Evolutionary conservation across 2,888 invertebrate genomes (phyloP).

Genomic region (Andrena trimmerana): DNA sequence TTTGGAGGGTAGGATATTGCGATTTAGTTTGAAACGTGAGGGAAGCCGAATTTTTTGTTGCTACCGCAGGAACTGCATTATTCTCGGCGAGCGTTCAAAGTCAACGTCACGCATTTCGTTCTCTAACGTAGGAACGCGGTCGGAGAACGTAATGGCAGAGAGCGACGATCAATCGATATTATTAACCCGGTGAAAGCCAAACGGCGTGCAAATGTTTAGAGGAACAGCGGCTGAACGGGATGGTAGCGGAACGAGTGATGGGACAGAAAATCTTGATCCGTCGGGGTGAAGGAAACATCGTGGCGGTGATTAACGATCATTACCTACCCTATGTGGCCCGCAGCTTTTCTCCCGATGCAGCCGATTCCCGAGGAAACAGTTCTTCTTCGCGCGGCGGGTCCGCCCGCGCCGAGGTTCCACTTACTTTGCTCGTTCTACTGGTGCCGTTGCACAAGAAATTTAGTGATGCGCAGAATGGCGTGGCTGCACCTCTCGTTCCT

Average conservation of each 20-base stretch:
- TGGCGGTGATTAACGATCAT: slow-evolving; percentile 51
- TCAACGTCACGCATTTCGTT: slow-evolving; percentile 19
- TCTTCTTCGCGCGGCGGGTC: background rate
- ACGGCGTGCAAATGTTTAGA: no score
- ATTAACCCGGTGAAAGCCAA: background rate
- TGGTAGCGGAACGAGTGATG: background rate
- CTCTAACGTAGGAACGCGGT: background rate
- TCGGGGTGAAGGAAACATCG: slow-evolving; percentile 35
- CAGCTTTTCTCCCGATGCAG: background rate
- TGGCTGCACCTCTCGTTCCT: slow-evolving; percentile 63
- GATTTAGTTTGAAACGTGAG: background rate
- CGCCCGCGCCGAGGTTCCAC: background rate
- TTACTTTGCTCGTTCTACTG: slow-evolving; percentile 26
- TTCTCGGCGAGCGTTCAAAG: background rate
- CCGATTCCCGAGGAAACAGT: background rate
- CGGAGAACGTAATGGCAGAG: background rate
- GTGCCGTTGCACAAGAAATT: slow-evolving; percentile 19
- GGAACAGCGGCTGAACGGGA: no score
- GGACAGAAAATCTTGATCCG: slow-evolving; percentile 4
- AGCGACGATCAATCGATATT: background rate
- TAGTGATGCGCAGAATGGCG: slow-evolving; percentile 74
- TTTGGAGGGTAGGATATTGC: no score
- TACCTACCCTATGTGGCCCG: slow-evolving; percentile 27
- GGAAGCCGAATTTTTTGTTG: no score
- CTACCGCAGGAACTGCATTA: background rate